These are phyloP conservation scores for Furnarius figulus DNA, from an alignment of 2,113 vertebrate species.

Conservation along the genomic window DNA sequence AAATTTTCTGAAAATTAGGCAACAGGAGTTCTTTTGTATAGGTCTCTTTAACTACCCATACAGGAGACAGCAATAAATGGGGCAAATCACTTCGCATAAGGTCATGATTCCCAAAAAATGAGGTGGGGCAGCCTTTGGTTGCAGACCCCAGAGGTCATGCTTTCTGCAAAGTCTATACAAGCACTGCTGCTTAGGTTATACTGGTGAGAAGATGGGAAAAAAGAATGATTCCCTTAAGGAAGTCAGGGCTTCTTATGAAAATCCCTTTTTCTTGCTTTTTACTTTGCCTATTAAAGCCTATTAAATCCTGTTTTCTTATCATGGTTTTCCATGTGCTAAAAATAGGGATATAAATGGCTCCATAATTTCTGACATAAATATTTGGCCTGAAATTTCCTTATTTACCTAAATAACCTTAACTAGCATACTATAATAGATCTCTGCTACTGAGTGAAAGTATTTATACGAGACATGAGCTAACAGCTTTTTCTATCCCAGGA, in stretches of 20 bases:
- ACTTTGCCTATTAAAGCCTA: not conserved
- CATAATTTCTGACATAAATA: conserved; percentile 33
- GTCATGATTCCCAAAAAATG: not conserved
- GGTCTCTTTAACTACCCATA: not conserved
- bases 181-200: not conserved
- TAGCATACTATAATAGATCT: not conserved
- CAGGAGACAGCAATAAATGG: accelerated
- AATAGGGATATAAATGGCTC: not conserved
- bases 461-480: not conserved
- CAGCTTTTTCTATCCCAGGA: not conserved
- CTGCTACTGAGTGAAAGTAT: not conserved
- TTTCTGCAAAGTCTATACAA: not conserved
- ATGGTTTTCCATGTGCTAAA: conserved; percentile 13
- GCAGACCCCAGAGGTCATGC: not conserved
- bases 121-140: not conserved
- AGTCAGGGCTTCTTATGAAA: not conserved
- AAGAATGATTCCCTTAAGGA: not conserved
- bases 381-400: conserved; percentile 38
- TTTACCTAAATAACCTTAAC: not conserved
- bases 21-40: not conserved
- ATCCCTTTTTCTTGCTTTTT: not conserved
- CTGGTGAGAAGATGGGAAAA: not conserved
- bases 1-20: not conserved
- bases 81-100: not conserved
- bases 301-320: not conserved